Percentiles rank a stretch among this genome's conserved stretches.
Evolutionary conservation across 2,113 vertebrate genomes (phyloP).

Genomic region (Pogona vitticeps): DNA sequence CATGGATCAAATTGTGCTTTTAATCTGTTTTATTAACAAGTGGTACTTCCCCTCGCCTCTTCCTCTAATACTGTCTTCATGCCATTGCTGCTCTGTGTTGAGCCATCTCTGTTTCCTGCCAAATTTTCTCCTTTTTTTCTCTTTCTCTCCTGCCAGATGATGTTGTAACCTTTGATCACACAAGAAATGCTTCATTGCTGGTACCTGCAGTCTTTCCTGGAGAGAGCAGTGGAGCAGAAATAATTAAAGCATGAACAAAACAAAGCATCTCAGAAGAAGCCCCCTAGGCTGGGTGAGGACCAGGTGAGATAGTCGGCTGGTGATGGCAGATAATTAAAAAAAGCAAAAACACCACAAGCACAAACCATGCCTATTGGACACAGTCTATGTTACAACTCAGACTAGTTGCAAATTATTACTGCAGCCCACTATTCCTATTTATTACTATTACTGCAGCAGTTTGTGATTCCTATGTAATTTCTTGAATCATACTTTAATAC

Average conservation of each 20-base stretch:
- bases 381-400: not conserved
- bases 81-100: not conserved
- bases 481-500: not conserved
- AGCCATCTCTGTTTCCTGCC: not conserved
- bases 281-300: not conserved
- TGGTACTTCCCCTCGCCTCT: not conserved
- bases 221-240: conserved; percentile 51
- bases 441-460: too few relatives aligned
- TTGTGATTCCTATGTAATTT: not conserved
- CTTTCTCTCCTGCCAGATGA: conserved; percentile 57
- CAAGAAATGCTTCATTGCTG: conserved; percentile 64
- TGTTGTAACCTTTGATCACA: conserved; percentile 67
- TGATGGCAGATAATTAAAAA: not conserved
- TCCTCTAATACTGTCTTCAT: not conserved
- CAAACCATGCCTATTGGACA: not conserved
- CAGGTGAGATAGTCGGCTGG: not conserved
- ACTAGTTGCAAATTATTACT: not conserved
- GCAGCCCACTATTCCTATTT: too few relatives aligned
- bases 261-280: not conserved
- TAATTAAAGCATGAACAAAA: conserved; percentile 10
- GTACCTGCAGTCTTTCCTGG: conserved; percentile 58
- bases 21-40: not conserved
- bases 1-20: not conserved
- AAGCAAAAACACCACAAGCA: not conserved
- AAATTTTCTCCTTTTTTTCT: conserved; percentile 17